Evolutionary conservation across 2,113 vertebrate genomes (phyloP).

Genomic region (Ochotona curzoniae): DNA sequence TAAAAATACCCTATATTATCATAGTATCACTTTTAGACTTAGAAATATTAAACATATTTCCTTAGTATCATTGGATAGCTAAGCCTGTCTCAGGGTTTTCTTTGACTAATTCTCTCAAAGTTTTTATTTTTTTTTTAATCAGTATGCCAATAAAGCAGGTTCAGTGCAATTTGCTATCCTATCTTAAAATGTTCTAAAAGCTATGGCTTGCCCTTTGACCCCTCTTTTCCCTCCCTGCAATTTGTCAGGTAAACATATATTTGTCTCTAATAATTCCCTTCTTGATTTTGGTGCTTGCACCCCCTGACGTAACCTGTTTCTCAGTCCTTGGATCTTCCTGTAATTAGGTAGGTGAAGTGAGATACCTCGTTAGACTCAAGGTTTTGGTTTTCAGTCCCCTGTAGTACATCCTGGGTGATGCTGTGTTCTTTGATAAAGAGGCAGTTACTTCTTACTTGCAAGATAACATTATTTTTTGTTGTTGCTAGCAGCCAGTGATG

Average conservation of each 20-base stretch:
- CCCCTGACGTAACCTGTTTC: not conserved
- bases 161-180: not conserved
- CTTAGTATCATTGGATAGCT: constrained; percentile 35
- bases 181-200: not conserved
- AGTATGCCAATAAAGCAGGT: not conserved
- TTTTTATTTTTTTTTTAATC: not conserved
- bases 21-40: not conserved
- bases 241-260: not conserved
- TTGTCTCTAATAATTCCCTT: not conserved
- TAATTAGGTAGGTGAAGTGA: not conserved
- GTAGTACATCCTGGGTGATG: not conserved
- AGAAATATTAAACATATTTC: not conserved
- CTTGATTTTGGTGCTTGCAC: not conserved
- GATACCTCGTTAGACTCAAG: not conserved
- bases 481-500: not conserved
- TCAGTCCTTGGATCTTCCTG: not conserved
- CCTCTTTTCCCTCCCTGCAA: not conserved
- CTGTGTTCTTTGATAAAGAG: not conserved
- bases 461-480: not conserved
- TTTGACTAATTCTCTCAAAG: not conserved
- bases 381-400: constrained; percentile 9
- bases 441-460: not conserved
- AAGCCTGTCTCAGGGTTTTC: not conserved
- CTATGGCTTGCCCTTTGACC: not conserved
- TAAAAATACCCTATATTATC: constrained; percentile 12